These are phyloP conservation scores for Ennomos erosarius DNA, from an alignment of 2,888 invertebrate genomes.

Conservation along the genomic window DNA sequence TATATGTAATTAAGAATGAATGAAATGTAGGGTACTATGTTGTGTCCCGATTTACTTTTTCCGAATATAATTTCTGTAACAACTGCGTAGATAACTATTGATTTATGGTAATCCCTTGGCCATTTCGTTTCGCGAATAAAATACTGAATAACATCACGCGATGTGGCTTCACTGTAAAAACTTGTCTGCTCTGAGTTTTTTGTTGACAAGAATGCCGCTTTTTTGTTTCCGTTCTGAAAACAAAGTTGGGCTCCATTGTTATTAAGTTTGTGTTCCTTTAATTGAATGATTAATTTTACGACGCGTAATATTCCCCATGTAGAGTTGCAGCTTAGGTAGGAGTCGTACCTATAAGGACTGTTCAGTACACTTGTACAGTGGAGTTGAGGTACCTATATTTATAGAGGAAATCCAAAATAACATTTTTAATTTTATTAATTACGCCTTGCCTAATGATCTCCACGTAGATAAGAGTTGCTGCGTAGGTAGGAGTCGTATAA, in stretches of 20 bases:
- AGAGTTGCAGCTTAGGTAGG: too few relatives aligned
- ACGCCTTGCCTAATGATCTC: too few relatives aligned
- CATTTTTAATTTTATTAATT: too few relatives aligned
- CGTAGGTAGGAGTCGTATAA: too few relatives aligned
- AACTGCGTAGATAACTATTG: conserved; percentile 58
- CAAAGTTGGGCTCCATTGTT: conserved; percentile 15
- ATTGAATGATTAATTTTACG: conserved; percentile 2
- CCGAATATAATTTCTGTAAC: conserved; percentile 29
- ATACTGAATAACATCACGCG: conserved; percentile 59
- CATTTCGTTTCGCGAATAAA: conserved; percentile 58
- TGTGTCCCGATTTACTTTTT: conserved; percentile 21
- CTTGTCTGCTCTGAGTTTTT: conserved; percentile 33
- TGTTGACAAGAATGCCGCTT: conserved; percentile 15
- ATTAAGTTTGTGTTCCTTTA: conserved; percentile 16
- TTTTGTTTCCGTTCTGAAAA: conserved; percentile 16
- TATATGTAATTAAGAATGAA: neutral
- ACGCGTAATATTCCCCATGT: too few relatives aligned
- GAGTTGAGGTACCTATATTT: too few relatives aligned
- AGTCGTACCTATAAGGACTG: too few relatives aligned
- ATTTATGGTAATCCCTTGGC: conserved; percentile 58
- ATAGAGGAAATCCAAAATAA: too few relatives aligned
- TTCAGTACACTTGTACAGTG: too few relatives aligned
- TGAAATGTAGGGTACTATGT: neutral
- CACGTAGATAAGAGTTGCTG: too few relatives aligned
- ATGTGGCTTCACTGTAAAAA: conserved; percentile 42